Evolutionary conservation across 2,113 vertebrate genomes (phyloP).

Genomic region (Oryzias melastigma): DNA sequence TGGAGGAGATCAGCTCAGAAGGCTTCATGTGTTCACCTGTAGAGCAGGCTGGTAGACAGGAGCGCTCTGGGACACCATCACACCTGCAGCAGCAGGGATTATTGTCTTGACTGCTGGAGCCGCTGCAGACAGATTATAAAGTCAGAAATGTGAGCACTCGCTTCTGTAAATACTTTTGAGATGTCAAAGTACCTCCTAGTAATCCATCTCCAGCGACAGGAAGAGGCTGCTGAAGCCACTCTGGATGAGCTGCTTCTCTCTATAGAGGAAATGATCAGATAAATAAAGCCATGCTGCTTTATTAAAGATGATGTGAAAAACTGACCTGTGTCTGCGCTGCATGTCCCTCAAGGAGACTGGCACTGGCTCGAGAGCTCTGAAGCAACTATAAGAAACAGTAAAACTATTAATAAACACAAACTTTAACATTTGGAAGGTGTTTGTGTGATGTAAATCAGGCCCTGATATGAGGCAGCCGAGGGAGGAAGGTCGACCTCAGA

Average conservation of each 20-base stretch:
- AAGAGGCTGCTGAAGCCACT: constrained; percentile 82
- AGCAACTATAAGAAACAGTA: constrained; percentile 73
- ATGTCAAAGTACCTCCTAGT: constrained; percentile 58
- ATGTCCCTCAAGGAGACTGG: constrained; percentile 83
- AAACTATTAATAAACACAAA: not conserved
- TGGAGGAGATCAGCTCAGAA: not conserved
- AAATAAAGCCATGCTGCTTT: too few relatives aligned
- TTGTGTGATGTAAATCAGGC: too few relatives aligned
- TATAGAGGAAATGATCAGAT: constrained; percentile 24
- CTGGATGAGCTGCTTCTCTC: constrained; percentile 83
- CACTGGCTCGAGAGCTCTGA: constrained; percentile 78
- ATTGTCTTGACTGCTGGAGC: constrained; percentile 64
- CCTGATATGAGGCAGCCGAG: too few relatives aligned
- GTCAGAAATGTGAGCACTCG: not conserved
- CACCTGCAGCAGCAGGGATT: constrained; percentile 79
- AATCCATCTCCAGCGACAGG: constrained; percentile 68
- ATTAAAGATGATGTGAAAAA: not conserved
- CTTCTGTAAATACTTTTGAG: not conserved
- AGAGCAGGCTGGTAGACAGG: constrained; percentile 85
- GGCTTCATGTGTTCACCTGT: constrained; percentile 74
- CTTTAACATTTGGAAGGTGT: too few relatives aligned
- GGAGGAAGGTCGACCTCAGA: too few relatives aligned
- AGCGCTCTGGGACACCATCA: constrained; percentile 85
- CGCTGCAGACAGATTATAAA: constrained; percentile 54
- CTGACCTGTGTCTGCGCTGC: constrained; percentile 84